Evolutionary conservation across 2,797 vertebrate genomes (phyloP), one percentile per base, ranked within the genome.

Genomic region (Mergus octosetaceus): DNA sequence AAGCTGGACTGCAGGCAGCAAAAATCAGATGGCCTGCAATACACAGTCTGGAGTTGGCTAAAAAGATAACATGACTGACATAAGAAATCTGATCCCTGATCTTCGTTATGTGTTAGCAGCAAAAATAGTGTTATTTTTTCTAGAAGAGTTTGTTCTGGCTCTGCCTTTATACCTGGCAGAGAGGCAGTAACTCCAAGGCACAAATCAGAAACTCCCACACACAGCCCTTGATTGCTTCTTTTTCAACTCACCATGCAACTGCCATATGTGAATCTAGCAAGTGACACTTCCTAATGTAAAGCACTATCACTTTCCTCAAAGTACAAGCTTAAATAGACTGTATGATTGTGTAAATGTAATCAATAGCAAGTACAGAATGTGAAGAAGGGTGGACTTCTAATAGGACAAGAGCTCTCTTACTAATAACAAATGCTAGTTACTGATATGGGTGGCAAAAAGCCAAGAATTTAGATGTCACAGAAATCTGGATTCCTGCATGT

Each of bases 191-290:
- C 85, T 95, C 85, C 4, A 18, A 95, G 73, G 77, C 83, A 95
- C 79, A 96, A 95, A 86, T 94, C 73, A 77, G 78, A 41, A 91
- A 85, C 90, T 89, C 91, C 71, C 66, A 85, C 72, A 1, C 83
- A 32, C 71, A 91, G 66, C 85, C 89, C 83, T 93, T 86, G 80
- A 81, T 91, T 94, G 68, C 85, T 91, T 62, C 84, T 90, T 86
- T 96, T 88, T 93, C 94, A 94, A 93, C 71, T 96, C 77, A 27
- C 89, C 93, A 66, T 96, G 91, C 80, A 90, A 76, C 66, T 94
- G 87, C 95, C 89, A 94, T 93, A 96, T 92, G 94, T 96, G 95
- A 91, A 96, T 92, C 64, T 51, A 90, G 64, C 64, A 86, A 89
- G 80, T 80, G 87, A 73, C 91, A 85, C 93, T 94, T 94, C 72